phyloP scores from a whole-genome alignment of 1,140 invertebrate species.

The Atta cephalotes region DNA sequence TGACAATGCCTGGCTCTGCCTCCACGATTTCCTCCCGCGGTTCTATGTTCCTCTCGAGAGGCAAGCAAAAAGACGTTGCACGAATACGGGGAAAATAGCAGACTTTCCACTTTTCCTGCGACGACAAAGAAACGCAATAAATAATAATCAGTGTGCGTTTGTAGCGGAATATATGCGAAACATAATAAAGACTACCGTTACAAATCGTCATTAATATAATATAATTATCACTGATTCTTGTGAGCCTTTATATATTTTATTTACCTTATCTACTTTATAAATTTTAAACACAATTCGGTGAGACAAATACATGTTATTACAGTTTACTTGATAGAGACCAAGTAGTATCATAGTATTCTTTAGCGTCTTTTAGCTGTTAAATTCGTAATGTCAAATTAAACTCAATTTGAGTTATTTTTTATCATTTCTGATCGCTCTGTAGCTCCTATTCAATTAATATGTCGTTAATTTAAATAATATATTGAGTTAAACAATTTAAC shows the following conservation, averaged over 20 bases:
- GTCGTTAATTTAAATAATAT: too few species aligned
- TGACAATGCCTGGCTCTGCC: constrained; percentile 70
- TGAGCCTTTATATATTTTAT: too few species aligned
- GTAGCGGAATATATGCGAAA: constrained; percentile 8
- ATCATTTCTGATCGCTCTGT: too few species aligned
- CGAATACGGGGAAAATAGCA: constrained; percentile 13
- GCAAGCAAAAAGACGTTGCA: not conserved
- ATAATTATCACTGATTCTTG: constrained; percentile 14
- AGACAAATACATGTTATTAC: not conserved
- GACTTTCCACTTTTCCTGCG: not conserved
- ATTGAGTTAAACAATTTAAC: too few species aligned
- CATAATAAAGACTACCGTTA: constrained; percentile 2
- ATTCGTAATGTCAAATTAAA: too few species aligned
- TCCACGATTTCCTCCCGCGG: constrained; percentile 71
- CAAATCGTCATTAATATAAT: not conserved
- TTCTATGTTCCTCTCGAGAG: constrained; percentile 43
- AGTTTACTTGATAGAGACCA: constrained; percentile 15
- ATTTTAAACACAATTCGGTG: not conserved
- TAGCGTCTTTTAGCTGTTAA: too few species aligned
- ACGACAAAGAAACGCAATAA: constrained; percentile 13
- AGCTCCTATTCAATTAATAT: too few species aligned
- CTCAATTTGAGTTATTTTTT: too few species aligned
- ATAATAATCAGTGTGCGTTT: constrained; percentile 42
- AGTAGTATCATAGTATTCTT: not conserved
- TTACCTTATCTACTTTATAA: not conserved